Evolutionary conservation across 2,113 vertebrate genomes (phyloP).

Genomic region (Microtus montanus): DNA sequence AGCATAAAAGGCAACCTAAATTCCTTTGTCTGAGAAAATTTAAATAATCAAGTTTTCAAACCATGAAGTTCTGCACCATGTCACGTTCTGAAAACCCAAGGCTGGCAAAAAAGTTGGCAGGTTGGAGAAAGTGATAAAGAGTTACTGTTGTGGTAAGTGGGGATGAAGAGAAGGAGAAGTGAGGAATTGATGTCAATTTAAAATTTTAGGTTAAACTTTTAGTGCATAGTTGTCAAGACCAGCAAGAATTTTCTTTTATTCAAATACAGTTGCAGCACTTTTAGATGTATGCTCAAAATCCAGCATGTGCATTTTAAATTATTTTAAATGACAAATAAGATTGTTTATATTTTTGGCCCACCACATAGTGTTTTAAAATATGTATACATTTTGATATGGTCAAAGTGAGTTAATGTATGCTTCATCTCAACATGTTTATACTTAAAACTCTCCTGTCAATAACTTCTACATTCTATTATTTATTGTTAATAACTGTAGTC

Average conservation of each 20-base stretch:
- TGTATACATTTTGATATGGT: not conserved
- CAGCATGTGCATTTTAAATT: not conserved
- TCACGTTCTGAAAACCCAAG: conserved; percentile 51
- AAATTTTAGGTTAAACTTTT: conserved; percentile 51
- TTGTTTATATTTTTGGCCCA: not conserved
- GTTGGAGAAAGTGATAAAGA: not conserved
- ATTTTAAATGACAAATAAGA: not conserved
- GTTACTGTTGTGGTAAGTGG: conserved; percentile 11
- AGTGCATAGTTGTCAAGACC: not conserved
- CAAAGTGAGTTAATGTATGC: not conserved
- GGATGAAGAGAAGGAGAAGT: not conserved
- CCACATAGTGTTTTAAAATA: not conserved
- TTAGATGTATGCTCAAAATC: not conserved
- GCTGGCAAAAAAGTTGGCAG: conserved; percentile 27
- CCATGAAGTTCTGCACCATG: conserved; percentile 20
- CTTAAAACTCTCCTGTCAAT: not conserved
- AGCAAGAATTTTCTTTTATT: not conserved
- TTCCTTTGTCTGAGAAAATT: conserved; percentile 59
- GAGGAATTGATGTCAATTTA: conserved; percentile 15
- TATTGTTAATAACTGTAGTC: not conserved
- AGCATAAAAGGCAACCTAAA: conserved; percentile 51
- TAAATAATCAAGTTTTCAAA: conserved; percentile 48
- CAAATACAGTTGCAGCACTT: not conserved
- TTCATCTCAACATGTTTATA: not conserved
- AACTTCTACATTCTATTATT: not conserved